Conservation (phyloP, 2,888 invertebrate species). For the Ecdyonurus torrentis region DNA sequence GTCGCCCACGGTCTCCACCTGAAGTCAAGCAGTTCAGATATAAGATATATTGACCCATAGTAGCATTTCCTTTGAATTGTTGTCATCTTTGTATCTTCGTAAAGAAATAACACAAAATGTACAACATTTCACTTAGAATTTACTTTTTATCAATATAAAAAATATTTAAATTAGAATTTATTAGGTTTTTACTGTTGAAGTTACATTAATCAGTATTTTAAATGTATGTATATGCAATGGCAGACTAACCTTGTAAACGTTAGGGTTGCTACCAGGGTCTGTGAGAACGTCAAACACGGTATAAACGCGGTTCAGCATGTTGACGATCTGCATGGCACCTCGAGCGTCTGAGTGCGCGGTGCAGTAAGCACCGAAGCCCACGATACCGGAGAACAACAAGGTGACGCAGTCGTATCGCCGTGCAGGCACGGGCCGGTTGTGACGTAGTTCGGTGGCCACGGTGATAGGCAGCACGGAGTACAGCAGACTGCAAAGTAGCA, state of each 20-base stretch:
- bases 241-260: constrained; percentile 79
- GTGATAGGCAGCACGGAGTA: constrained; percentile 89
- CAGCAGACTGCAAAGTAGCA: constrained; percentile 52
- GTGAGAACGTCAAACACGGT: constrained; percentile 88
- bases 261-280: constrained; percentile 80
- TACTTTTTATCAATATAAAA: no score
- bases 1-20: constrained; percentile 96
- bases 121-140: background rate
- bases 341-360: constrained; percentile 77
- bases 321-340: constrained; percentile 82
- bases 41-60: no score
- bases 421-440: constrained; percentile 80
- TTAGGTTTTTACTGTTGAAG: no score
- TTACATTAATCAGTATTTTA: no score
- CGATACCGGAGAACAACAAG: constrained; percentile 83
- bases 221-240: no score
- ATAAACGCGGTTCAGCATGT: constrained; percentile 83
- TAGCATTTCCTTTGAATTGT: no score
- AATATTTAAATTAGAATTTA: no score
- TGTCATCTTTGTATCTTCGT: no score
- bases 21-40: no score
- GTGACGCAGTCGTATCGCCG: constrained; percentile 79
- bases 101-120: background rate
- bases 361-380: constrained; percentile 82
- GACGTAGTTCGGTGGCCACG: constrained; percentile 87